Percentiles rank a stretch among this genome's conserved stretches.
Evolutionary conservation across 2,797 vertebrate genomes (phyloP).

Genomic region (Vireo griseus): DNA sequence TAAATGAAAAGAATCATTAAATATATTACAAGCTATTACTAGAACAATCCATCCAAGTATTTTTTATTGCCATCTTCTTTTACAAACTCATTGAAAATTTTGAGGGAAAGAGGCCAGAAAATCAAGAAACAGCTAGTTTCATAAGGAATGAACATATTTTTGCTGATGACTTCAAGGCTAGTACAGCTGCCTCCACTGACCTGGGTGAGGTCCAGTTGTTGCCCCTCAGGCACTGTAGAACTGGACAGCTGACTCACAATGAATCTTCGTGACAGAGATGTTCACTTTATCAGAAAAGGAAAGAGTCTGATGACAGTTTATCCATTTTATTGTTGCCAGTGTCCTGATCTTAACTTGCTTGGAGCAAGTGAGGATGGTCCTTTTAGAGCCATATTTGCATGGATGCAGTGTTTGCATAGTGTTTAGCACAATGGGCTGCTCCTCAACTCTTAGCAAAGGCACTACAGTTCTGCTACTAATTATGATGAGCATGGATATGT

Average conservation of each 20-base stretch:
- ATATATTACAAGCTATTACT: slow-evolving; percentile 48
- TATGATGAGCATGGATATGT: neutral
- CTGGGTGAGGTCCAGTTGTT: neutral
- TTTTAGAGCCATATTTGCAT: neutral
- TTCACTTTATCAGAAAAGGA: neutral
- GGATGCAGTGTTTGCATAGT: neutral
- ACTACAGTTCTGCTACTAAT: neutral
- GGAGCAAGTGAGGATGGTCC: neutral
- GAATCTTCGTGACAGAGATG: neutral
- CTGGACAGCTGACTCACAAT: neutral
- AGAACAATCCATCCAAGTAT: slow-evolving; percentile 50
- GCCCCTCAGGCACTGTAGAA: neutral
- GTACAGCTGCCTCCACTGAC: neutral
- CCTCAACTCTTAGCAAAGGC: neutral
- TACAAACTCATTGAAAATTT: slow-evolving; percentile 46
- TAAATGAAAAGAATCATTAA: slow-evolving; percentile 71
- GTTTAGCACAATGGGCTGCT: neutral
- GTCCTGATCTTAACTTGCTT: neutral
- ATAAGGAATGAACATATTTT: neutral
- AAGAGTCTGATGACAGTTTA: neutral
- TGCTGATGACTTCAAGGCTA: neutral
- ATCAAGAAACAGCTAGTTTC: neutral
- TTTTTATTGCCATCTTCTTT: slow-evolving; percentile 50
- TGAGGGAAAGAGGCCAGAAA: neutral
- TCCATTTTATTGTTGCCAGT: neutral